Percentiles rank a stretch among this genome's conserved stretches.
Conservation (phyloP, 2,888 invertebrate species). For the Trichogramma dendrolimi region DNA sequence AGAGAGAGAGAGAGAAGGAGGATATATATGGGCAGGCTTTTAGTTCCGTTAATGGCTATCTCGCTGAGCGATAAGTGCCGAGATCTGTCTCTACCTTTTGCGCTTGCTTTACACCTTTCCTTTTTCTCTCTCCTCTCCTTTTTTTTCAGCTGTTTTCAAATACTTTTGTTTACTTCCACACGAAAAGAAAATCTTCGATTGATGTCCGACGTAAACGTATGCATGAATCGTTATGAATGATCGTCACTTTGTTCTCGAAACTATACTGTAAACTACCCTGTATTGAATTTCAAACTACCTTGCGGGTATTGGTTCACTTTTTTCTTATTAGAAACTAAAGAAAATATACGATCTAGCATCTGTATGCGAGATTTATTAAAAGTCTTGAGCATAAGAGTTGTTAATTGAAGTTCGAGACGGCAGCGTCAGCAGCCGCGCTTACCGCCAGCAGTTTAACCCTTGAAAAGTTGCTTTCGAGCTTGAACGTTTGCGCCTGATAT, state of each 20-base stretch:
- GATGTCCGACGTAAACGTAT: too few relatives aligned
- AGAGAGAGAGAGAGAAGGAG: slow-evolving; percentile 28
- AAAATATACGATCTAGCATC: too few relatives aligned
- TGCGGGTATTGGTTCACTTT: too few relatives aligned
- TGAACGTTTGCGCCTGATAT: too few relatives aligned
- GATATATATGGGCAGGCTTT: slow-evolving; percentile 51
- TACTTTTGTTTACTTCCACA: slow-evolving; percentile 3
- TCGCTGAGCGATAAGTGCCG: slow-evolving; percentile 53
- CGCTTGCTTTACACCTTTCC: slow-evolving; percentile 50
- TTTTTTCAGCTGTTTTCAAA: neutral
- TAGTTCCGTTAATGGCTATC: slow-evolving; percentile 53
- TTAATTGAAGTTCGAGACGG: slow-evolving; percentile 49
- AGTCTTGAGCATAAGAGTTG: slow-evolving; percentile 34
- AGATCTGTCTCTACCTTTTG: slow-evolving; percentile 48
- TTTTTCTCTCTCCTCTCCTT: neutral
- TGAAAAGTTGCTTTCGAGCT: neutral
- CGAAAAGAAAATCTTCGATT: too few relatives aligned
- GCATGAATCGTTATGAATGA: too few relatives aligned
- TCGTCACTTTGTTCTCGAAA: too few relatives aligned
- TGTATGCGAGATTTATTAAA: too few relatives aligned
- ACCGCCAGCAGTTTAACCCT: neutral
- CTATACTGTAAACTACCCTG: too few relatives aligned
- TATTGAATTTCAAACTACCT: too few relatives aligned
- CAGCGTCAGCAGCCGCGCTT: slow-evolving; percentile 30
- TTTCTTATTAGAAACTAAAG: too few relatives aligned